phyloP scores from a whole-genome alignment of 2,888 invertebrate genomes.

The Drosophila peninsularis region DNA sequence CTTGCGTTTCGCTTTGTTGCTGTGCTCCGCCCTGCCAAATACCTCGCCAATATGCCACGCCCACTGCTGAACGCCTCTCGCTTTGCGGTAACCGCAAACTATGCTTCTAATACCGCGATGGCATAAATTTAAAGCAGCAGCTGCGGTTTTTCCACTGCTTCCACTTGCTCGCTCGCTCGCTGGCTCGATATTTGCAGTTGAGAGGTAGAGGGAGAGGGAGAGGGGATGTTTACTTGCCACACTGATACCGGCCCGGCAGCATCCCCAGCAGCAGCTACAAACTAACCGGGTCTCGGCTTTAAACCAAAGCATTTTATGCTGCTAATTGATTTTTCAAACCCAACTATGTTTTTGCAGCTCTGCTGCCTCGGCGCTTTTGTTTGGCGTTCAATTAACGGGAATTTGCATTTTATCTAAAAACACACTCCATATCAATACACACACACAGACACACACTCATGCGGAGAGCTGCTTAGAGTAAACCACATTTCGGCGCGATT shows the following conservation, averaged over 20 bases:
- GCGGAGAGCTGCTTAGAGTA: slow-evolving; percentile 14
- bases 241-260: slow-evolving; percentile 33
- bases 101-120: slow-evolving; percentile 76
- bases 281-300: slow-evolving; percentile 41
- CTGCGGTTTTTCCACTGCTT: slow-evolving; percentile 70
- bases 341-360: slow-evolving; percentile 32
- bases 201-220: not conserved
- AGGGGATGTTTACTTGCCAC: slow-evolving; percentile 45
- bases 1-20: slow-evolving; percentile 65
- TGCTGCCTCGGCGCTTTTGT: slow-evolving; percentile 54
- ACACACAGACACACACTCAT: slow-evolving; percentile 6
- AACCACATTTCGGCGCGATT: slow-evolving; percentile 5
- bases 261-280: slow-evolving; percentile 18
- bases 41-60: slow-evolving; percentile 66
- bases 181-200: slow-evolving; percentile 39
- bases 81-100: slow-evolving; percentile 66
- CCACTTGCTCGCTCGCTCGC: slow-evolving; percentile 33
- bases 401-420: slow-evolving; percentile 72
- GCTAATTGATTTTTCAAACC: slow-evolving; percentile 76
- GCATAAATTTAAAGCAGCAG: slow-evolving; percentile 79
- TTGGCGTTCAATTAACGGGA: slow-evolving; percentile 76
- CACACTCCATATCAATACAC: slow-evolving; percentile 28
- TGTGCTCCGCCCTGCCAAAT: slow-evolving; percentile 49
- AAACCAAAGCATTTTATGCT: slow-evolving; percentile 70
- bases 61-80: slow-evolving; percentile 30